Conservation (phyloP, 2,113 vertebrate species). For the Microcebus jonahi region DNA sequence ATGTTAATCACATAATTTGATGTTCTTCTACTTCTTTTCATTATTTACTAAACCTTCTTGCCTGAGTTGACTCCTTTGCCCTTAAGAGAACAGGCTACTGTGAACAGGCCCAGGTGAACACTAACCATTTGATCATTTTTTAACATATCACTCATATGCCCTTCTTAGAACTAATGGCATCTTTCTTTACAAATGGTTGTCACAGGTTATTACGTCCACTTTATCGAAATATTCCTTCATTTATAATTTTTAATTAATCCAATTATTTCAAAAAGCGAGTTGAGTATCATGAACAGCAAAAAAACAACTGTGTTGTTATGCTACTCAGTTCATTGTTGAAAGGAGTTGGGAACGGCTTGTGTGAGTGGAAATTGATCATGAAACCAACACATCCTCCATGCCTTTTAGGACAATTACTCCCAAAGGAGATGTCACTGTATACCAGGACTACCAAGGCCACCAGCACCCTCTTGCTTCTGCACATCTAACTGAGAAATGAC, state of each 20-base stretch:
- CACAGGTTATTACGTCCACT: conserved; percentile 12
- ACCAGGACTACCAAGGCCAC: not conserved
- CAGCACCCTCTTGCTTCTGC: conserved; percentile 58
- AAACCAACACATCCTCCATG: conserved; percentile 44
- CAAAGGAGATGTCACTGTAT: not conserved
- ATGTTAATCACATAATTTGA: not conserved
- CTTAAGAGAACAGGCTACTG: conserved; percentile 32
- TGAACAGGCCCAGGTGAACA: not conserved
- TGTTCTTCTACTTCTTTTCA: not conserved
- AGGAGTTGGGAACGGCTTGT: not conserved
- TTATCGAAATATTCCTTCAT: conserved; percentile 39
- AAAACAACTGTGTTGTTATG: not conserved
- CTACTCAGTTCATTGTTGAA: conserved; percentile 49
- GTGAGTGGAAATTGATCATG: conserved; percentile 41
- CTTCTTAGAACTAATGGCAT: not conserved
- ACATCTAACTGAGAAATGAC: conserved; percentile 57
- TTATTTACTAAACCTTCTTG: not conserved
- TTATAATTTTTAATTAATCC: conserved; percentile 65
- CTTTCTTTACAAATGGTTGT: conserved; percentile 36
- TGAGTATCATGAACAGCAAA: not conserved
- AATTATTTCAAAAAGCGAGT: conserved; percentile 56
- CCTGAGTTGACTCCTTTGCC: not conserved
- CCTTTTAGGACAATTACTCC: conserved; percentile 37
- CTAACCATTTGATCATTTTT: conserved; percentile 3
- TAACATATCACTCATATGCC: not conserved